phyloP scores from a whole-genome alignment of 2,888 invertebrate species.

The Watsonalla cultraria region DNA sequence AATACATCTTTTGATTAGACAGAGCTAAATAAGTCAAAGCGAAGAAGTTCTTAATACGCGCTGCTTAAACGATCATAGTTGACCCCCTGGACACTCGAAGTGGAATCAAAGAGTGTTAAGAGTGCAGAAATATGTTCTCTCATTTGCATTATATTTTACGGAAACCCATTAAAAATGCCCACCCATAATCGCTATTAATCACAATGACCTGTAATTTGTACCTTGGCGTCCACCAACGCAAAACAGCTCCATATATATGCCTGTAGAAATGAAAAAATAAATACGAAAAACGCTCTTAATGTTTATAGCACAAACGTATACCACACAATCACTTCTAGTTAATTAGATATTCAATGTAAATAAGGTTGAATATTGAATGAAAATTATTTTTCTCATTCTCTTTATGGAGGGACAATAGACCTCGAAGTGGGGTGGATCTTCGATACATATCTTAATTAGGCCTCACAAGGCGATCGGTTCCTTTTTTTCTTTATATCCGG shows the following conservation, averaged over 20 bases:
- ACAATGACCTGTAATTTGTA: constrained; percentile 58
- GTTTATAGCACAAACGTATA: neutral
- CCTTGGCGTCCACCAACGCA: constrained; percentile 51
- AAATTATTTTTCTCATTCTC: neutral
- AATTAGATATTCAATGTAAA: constrained; percentile 13
- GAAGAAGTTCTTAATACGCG: too few relatives aligned
- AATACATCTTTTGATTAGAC: too few relatives aligned
- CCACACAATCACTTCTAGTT: neutral
- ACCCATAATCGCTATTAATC: constrained; percentile 46
- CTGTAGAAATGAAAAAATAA: neutral
- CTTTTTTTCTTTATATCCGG: constrained; percentile 56
- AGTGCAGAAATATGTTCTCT: too few relatives aligned
- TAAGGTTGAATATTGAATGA: constrained; percentile 22
- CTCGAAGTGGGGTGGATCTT: constrained; percentile 61
- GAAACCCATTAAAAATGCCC: constrained; percentile 26
- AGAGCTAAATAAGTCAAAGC: too few relatives aligned
- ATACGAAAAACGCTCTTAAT: neutral
- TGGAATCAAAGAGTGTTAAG: too few relatives aligned
- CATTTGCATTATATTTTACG: constrained; percentile 15
- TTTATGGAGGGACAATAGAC: constrained; percentile 50
- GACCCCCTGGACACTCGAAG: too few relatives aligned
- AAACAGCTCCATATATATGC: constrained; percentile 13
- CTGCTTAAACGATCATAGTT: too few relatives aligned
- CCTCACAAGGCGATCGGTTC: constrained; percentile 68
- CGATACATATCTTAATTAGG: constrained; percentile 78